A percentile compares a stretch with the other conserved stretches of the same genome.
These are phyloP conservation scores for Myripristis jacobus DNA, from an alignment of 2,797 vertebrate genomes.

Conservation along the genomic window DNA sequence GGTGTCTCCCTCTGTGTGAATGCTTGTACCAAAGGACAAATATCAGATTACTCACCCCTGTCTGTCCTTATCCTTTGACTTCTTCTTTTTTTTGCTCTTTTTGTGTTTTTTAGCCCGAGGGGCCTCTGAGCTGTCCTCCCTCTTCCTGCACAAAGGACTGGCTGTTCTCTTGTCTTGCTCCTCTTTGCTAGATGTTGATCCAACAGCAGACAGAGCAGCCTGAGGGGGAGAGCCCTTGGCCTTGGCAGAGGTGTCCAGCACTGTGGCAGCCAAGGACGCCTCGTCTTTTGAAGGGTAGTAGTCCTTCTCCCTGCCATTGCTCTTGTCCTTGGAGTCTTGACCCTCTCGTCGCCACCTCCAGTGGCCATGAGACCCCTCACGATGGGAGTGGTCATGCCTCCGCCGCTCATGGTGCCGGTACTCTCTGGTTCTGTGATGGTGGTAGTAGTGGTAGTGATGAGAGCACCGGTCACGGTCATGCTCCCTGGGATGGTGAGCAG, in stretches of 20 bases:
- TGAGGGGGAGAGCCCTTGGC: conserved; percentile 49
- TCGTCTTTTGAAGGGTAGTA: conserved; percentile 58
- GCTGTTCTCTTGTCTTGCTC: conserved; percentile 71
- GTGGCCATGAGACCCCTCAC: conserved; percentile 69
- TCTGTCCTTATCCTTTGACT: conserved; percentile 89
- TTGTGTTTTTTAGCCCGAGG: conserved; percentile 87
- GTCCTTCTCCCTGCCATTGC: conserved; percentile 60
- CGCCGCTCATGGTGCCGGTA: conserved; percentile 73
- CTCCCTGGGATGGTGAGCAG: conserved; percentile 61
- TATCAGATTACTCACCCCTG: conserved; percentile 72
- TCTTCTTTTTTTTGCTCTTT: conserved; percentile 95
- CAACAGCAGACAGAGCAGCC: conserved; percentile 8
- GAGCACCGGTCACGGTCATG: conserved; percentile 67
- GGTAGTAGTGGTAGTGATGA: conserved; percentile 65
- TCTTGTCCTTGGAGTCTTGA: conserved; percentile 66
- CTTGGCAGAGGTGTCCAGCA: conserved; percentile 38
- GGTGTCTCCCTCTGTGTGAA: too few species aligned
- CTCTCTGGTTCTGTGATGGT: conserved; percentile 71
- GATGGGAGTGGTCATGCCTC: conserved; percentile 68
- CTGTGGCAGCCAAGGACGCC: conserved; percentile 37
- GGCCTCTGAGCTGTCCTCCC: conserved; percentile 66
- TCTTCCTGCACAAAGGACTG: conserved; percentile 56
- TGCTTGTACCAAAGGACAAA: too few species aligned
- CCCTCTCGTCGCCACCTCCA: conserved; percentile 71
- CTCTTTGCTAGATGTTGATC: conserved; percentile 34